These are phyloP conservation scores for Ochropacha duplaris DNA, from an alignment of 2,888 invertebrate genomes.

Conservation along the genomic window DNA sequence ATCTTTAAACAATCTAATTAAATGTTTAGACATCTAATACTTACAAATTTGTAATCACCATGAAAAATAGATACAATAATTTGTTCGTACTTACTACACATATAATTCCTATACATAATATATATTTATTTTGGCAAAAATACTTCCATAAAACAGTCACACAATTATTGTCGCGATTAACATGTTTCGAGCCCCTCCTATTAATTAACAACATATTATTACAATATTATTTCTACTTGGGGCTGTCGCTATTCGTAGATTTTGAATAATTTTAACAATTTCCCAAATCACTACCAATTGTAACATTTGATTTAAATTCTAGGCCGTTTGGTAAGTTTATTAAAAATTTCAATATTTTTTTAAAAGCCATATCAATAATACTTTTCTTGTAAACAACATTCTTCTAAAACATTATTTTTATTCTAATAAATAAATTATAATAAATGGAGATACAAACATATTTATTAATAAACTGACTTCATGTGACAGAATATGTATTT, in stretches of 20 bases:
- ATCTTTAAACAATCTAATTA: not conserved
- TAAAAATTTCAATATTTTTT: not conserved
- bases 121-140: constrained; percentile 31
- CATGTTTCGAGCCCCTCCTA: constrained; percentile 15
- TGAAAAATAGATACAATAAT: constrained; percentile 3
- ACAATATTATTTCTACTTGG: not conserved
- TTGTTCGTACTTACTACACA: constrained; percentile 4
- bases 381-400: not conserved
- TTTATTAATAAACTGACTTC: no score
- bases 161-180: constrained; percentile 46
- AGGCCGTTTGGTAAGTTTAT: not conserved
- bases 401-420: not conserved
- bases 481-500: no score
- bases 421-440: not conserved
- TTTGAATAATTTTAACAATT: not conserved
- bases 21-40: not conserved
- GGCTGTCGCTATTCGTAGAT: not conserved
- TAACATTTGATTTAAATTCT: not conserved
- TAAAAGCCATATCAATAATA: not conserved
- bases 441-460: not conserved
- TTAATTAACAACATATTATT: not conserved
- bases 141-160: constrained; percentile 31
- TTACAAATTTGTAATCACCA: not conserved
- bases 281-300: not conserved
- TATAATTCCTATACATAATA: not conserved